phyloP scores from a whole-genome alignment of 2,888 invertebrate species.

The Drosophila formosana region DNA sequence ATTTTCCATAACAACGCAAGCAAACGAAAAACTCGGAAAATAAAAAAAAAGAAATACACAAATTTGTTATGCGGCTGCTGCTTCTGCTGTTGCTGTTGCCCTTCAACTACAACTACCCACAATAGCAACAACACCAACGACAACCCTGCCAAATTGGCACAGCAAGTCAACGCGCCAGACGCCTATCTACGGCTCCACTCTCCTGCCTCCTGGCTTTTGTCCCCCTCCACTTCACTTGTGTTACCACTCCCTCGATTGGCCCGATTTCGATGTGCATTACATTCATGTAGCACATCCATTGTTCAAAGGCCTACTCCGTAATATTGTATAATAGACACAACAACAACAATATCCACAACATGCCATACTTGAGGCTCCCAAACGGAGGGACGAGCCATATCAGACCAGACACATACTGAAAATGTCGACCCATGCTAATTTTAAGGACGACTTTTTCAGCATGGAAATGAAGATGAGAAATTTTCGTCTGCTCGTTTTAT shows the following conservation, averaged over 20 bases:
- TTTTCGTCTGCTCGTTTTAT: slow-evolving; percentile 23
- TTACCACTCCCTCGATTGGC: slow-evolving; percentile 22
- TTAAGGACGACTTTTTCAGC: slow-evolving; percentile 47
- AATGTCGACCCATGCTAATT: slow-evolving; percentile 71
- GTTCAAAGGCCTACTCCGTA: slow-evolving; percentile 66
- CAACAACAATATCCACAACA: slow-evolving; percentile 30
- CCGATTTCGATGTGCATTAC: slow-evolving; percentile 59
- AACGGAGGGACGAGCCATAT: background rate
- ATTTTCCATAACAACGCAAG: slow-evolving; percentile 67
- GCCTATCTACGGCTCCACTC: background rate
- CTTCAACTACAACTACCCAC: slow-evolving; percentile 52
- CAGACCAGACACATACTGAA: slow-evolving; percentile 55
- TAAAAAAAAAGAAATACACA: slow-evolving; percentile 32
- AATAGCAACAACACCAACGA: slow-evolving; percentile 20
- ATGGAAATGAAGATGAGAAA: slow-evolving; percentile 60
- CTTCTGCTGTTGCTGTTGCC: slow-evolving; percentile 33
- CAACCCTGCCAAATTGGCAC: slow-evolving; percentile 58
- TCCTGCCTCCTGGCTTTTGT: background rate
- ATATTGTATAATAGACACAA: slow-evolving; percentile 59
- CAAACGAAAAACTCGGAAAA: slow-evolving; percentile 3
- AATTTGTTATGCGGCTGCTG: slow-evolving; percentile 50
- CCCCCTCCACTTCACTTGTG: background rate
- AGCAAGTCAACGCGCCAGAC: slow-evolving; percentile 60
- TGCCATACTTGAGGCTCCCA: slow-evolving; percentile 10
- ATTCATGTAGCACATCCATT: slow-evolving; percentile 62